phyloP scores from a whole-genome alignment of 1,140 invertebrate species.

The Drosophila bocki region DNA sequence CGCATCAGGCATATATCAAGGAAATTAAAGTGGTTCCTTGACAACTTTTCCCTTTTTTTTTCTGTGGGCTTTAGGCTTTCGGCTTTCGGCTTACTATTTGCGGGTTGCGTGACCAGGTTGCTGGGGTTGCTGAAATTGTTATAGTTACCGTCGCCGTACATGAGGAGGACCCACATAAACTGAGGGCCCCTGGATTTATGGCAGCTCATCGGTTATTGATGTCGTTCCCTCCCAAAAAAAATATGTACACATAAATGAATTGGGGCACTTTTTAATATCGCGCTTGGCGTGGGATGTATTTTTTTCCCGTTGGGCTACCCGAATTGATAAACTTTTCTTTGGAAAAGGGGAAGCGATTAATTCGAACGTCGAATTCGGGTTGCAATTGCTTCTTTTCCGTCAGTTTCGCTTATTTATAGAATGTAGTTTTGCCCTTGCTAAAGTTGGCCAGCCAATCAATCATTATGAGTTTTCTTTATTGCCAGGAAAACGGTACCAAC shows the following conservation, averaged over 20 bases:
- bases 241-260: constrained; percentile 38
- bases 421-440: constrained; percentile 16
- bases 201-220: constrained; percentile 71
- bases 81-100: neutral
- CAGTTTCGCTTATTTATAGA: constrained; percentile 37
- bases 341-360: constrained; percentile 23
- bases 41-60: constrained; percentile 28
- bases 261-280: constrained; percentile 46
- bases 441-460: constrained; percentile 33
- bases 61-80: neutral
- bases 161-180: constrained; percentile 8
- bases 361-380: constrained; percentile 14
- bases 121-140: constrained; percentile 32
- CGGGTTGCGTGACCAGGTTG: constrained; percentile 31
- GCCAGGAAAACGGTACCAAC: neutral
- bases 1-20: constrained; percentile 69
- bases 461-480: constrained; percentile 24
- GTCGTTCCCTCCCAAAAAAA: constrained; percentile 11
- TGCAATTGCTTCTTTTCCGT: constrained; percentile 33
- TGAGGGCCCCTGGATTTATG: constrained; percentile 59
- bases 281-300: constrained; percentile 12
- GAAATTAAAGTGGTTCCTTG: constrained; percentile 66
- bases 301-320: neutral
- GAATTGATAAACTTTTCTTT: constrained; percentile 43
- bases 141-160: constrained; percentile 32